Base-by-base conservation (phyloP, 2,797 vertebrate genomes). In the Buceros bicornis region DNA sequence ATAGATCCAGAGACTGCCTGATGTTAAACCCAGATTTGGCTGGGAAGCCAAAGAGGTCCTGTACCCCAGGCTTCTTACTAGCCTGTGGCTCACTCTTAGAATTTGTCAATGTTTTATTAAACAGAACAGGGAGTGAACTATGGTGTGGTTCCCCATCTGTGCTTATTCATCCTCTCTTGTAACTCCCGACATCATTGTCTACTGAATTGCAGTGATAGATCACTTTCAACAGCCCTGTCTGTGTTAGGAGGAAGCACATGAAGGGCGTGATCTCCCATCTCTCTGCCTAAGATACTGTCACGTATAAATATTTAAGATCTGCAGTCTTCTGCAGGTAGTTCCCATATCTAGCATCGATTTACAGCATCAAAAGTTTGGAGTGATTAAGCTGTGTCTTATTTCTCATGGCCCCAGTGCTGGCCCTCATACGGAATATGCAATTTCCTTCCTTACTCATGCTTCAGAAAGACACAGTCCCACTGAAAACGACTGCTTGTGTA, bases 401-500 rank as follows among this genome's bases (percentile, higher is more conserved):
- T 91, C 45, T 90, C 42, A 10, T 22, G 66, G 81, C 61, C 37
- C 33, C 0, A 0, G 15, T 65, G 48, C 37, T 31, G 62, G 72
- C 51, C 62, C 33, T 54, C 2, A 1, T 43, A 48, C 8, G 11
- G 74, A 85, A 65, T 16, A 33, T 94, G 91, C 83, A 89, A 79
- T 93, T 95, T 97, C 88, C 95, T 96, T 95, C 89, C 92, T 82
- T 13, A 3, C 37, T 80, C 3, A 0, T 43, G 43, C 53, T 90
- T 93, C 56, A 67, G 86, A 82, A 90, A 71, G 31, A 31, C 3
- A 10, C 42, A 19, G 50, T 51, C 33, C 26, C 66, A 20, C 80
- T 5, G 48, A 47, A 21, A 70, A 58, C 57, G 54, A 60, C 56
- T 71, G 69, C 64, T 70, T 72, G 40, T 0, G 0, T 14, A 25